Conservation (phyloP, 2,888 invertebrate species). For the Tuta absoluta region DNA sequence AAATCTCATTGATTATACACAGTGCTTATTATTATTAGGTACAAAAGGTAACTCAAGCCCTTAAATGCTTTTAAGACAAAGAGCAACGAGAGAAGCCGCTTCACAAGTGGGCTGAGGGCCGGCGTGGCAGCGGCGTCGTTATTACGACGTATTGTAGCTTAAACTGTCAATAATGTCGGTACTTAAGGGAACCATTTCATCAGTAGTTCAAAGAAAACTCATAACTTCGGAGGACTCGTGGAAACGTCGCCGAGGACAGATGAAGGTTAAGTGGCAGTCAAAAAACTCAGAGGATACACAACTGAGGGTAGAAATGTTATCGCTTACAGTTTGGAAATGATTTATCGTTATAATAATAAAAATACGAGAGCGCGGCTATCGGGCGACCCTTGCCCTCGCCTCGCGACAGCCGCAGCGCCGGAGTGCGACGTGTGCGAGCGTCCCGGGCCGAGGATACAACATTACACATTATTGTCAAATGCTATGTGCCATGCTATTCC, state of each 20-base stretch:
- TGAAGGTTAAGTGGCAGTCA: constrained; percentile 56
- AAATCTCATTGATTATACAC: not conserved
- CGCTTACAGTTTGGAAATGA: constrained; percentile 48
- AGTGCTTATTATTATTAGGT: not conserved
- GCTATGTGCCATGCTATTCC: not conserved
- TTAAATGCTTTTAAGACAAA: not conserved
- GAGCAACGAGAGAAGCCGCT: not conserved
- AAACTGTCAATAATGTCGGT: constrained; percentile 16
- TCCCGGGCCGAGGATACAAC: not conserved
- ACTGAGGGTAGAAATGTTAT: constrained; percentile 37
- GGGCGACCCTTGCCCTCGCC: constrained; percentile 46
- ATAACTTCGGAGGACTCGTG: constrained; percentile 10
- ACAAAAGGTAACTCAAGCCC: not conserved
- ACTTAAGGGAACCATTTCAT: not conserved
- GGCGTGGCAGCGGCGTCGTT: too few species aligned
- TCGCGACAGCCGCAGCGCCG: not conserved
- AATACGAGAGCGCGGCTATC: constrained; percentile 53
- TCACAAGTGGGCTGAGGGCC: not conserved
- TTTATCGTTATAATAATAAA: constrained; percentile 52
- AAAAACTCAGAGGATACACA: constrained; percentile 37
- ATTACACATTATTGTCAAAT: not conserved
- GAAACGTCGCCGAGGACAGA: constrained; percentile 51
- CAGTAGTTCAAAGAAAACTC: constrained; percentile 19
- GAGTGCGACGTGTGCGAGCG: not conserved
- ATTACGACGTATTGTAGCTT: not conserved